Percentiles rank a stretch among this genome's conserved stretches.
These are phyloP conservation scores for Panonychus citri DNA, from an alignment of 1,140 invertebrate genomes.

Conservation along the genomic window DNA sequence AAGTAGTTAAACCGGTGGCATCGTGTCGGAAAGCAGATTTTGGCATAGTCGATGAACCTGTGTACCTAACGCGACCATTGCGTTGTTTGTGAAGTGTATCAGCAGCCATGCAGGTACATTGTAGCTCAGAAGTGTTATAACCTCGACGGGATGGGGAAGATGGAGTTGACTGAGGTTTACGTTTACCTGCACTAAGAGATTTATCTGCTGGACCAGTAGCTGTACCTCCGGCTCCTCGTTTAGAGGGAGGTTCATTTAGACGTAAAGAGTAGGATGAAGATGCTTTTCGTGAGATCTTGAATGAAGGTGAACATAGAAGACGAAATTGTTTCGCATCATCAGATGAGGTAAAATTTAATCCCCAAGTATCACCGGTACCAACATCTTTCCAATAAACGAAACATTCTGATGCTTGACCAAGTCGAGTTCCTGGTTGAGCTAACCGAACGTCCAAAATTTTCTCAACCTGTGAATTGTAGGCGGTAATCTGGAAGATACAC, in stretches of 20 bases:
- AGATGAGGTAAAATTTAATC: slow-evolving; percentile 84
- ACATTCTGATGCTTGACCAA: slow-evolving; percentile 89
- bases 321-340: slow-evolving; percentile 89
- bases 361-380: slow-evolving; percentile 80
- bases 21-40: slow-evolving; percentile 9
- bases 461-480: slow-evolving; percentile 92
- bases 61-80: slow-evolving; percentile 28
- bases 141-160: slow-evolving; percentile 8
- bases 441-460: slow-evolving; percentile 91
- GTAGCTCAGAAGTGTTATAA: slow-evolving; percentile 50
- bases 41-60: slow-evolving; percentile 20
- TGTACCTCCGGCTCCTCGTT: neutral
- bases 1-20: neutral
- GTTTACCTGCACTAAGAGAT: neutral
- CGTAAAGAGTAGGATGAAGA: slow-evolving; percentile 74
- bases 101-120: slow-evolving; percentile 86
- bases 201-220: neutral
- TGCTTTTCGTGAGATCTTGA: slow-evolving; percentile 89
- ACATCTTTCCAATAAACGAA: slow-evolving; percentile 91
- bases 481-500: slow-evolving; percentile 90
- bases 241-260: neutral
- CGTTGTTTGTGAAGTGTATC: slow-evolving; percentile 52
- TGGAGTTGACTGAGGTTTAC: slow-evolving; percentile 6
- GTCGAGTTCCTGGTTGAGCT: slow-evolving; percentile 79
- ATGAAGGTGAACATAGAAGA: slow-evolving; percentile 86